These are phyloP conservation scores for Helicorthomorpha holstii DNA, from an alignment of 1,140 invertebrate species.

Conservation along the genomic window DNA sequence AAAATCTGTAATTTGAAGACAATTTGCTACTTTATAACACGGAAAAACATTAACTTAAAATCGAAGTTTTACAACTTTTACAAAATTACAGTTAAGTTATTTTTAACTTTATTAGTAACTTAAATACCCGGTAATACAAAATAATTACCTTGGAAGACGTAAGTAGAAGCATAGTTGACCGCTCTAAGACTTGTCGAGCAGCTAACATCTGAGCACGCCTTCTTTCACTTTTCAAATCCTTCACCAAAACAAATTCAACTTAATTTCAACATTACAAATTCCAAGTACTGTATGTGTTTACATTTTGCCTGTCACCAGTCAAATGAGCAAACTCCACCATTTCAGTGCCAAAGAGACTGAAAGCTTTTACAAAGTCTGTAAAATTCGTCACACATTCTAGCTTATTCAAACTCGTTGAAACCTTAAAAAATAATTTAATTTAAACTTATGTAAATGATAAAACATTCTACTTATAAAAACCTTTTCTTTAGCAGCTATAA, in stretches of 20 bases:
- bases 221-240: slow-evolving; percentile 86
- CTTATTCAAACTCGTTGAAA: slow-evolving; percentile 27
- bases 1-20: neutral
- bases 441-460: neutral
- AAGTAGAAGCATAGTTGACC: slow-evolving; percentile 94
- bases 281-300: slow-evolving; percentile 17
- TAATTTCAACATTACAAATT: neutral
- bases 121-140: no score
- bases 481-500: slow-evolving; percentile 90
- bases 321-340: slow-evolving; percentile 96
- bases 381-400: slow-evolving; percentile 80
- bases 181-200: slow-evolving; percentile 80
- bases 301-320: slow-evolving; percentile 43
- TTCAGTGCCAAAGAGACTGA: slow-evolving; percentile 93
- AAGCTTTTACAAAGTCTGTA: slow-evolving; percentile 96
- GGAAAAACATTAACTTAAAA: no score
- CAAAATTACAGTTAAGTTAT: no score
- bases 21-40: neutral
- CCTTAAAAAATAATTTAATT: slow-evolving; percentile 13
- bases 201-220: slow-evolving; percentile 87
- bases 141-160: slow-evolving; percentile 83
- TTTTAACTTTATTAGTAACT: no score
- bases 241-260: neutral
- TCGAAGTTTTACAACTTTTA: neutral
- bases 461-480: slow-evolving; percentile 29